Conservation (phyloP, 2,113 vertebrate genomes). For the Neodon shergylaensis region DNA sequence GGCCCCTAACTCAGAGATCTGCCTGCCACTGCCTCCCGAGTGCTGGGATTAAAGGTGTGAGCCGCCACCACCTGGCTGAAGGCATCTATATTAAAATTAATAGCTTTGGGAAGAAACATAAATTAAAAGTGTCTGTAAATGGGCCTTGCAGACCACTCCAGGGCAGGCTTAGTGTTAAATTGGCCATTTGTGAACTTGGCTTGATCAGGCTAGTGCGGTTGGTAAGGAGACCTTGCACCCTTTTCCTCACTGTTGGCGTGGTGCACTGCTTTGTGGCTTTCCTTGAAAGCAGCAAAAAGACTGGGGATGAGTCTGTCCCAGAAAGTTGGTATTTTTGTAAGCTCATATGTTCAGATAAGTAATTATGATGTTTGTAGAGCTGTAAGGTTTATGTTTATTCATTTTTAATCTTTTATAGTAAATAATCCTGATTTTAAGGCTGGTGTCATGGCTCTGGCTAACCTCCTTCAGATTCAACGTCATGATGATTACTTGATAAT, state of each 20-base stretch:
- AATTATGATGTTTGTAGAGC: neutral
- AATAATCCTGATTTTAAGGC: conserved; percentile 97
- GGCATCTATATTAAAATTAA: conserved; percentile 21
- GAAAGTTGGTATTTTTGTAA: conserved; percentile 50
- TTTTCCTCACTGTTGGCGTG: neutral
- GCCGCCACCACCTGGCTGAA: too few species aligned
- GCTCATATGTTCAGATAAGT: neutral
- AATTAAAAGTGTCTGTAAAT: conserved; percentile 59
- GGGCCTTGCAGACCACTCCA: neutral
- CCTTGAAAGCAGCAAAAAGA: neutral
- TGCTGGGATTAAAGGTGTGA: too few species aligned
- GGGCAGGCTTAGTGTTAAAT: neutral
- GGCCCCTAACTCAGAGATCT: too few species aligned
- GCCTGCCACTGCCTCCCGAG: too few species aligned
- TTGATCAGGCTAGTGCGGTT: neutral
- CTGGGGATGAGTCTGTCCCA: neutral
- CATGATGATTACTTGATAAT: conserved; percentile 98
- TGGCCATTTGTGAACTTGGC: neutral
- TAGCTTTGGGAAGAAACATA: conserved; percentile 57
- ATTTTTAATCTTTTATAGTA: conserved; percentile 84
- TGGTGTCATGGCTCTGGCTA: conserved; percentile 95
- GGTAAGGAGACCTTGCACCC: neutral
- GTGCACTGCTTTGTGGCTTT: neutral
- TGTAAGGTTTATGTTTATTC: neutral
- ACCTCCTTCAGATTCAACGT: conserved; percentile 96